Evolutionary conservation across 2,113 vertebrate genomes (phyloP), one percentile per base, ranked within the genome.

Genomic region (Scalopus aquaticus): DNA sequence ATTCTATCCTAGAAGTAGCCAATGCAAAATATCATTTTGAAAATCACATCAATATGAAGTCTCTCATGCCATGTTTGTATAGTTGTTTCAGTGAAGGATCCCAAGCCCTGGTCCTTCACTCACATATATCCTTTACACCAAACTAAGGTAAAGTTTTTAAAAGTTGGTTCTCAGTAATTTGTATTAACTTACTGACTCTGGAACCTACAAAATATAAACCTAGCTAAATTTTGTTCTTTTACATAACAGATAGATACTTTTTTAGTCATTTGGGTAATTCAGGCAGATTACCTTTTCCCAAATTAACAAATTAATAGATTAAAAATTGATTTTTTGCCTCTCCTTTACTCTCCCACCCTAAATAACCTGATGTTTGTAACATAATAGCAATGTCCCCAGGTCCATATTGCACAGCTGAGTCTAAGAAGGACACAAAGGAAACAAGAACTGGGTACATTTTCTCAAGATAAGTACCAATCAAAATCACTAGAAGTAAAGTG

Each of bases 231-330:
- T 91, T 72, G 73, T 69, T 65, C 58, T 83, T 93, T 81, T 35
- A 73, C 69, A 83, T 22, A n/a, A 81, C 77, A 30, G 42, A 74
- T 42, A 56, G 15, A 22, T 72, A 72, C 10, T 54, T 65, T 86
- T 95, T 90, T 76, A 90, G 10, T 35, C 24, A 90, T 51, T 85
- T 79, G 13, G 22, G 9, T 56, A 93, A 84, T 83, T 94, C 79
- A 87, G 10, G 7, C 26, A 94, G 80, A 96, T 60, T 51, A 76
- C 1, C 0, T 90, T 81, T 72, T 70, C 15, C 44, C 6, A 95
- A 95, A 87, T 87, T 64, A 87, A 89, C 35, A 67, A 84, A 54
- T 39, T 37, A 82, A 67, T 91, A 35, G 17, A 76, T 92, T 72
- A 90, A 91, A 91, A 91, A 32, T 54, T 58, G 13, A 79, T 69